Conservation (phyloP, 2,797 vertebrate species). For the Parauchenoglanis punctatus region DNA sequence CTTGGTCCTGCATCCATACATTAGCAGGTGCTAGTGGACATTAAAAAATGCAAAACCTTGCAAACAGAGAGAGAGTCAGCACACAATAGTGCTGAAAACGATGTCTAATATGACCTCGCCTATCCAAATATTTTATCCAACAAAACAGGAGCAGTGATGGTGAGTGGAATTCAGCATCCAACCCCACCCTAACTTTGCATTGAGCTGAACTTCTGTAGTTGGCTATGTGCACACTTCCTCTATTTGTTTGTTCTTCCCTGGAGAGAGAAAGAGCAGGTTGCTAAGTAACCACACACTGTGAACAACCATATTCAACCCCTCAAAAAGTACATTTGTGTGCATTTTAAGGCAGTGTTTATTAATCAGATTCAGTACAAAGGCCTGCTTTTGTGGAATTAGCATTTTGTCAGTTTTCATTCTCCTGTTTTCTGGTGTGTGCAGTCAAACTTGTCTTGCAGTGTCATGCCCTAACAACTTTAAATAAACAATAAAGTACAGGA, state of each 20-base stretch:
- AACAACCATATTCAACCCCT: neutral
- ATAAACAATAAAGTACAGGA: neutral
- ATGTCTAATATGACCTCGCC: slow-evolving; percentile 31
- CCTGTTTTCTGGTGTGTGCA: neutral
- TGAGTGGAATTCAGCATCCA: slow-evolving; percentile 26
- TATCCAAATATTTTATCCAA: slow-evolving; percentile 26
- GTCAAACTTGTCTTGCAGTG: neutral
- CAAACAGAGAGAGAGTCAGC: slow-evolving; percentile 49
- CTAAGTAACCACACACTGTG: slow-evolving; percentile 52
- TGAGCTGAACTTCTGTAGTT: slow-evolving; percentile 35
- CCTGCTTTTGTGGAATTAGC: neutral
- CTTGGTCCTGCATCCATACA: slow-evolving; percentile 38
- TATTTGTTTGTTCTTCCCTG: slow-evolving; percentile 47
- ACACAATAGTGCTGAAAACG: slow-evolving; percentile 51
- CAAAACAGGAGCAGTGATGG: slow-evolving; percentile 35
- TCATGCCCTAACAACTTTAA: neutral
- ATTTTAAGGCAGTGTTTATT: slow-evolving; percentile 41
- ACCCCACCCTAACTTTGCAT: slow-evolving; percentile 22
- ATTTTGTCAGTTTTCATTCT: neutral
- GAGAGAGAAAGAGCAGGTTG: slow-evolving; percentile 46
- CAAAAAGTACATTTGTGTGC: neutral
- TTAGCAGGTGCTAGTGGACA: slow-evolving; percentile 55
- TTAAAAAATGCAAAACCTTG: slow-evolving; percentile 51
- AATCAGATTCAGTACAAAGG: slow-evolving; percentile 10
- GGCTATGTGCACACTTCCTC: slow-evolving; percentile 41